Evolutionary conservation across 2,797 vertebrate genomes (phyloP).

Genomic region (Fistularia commersonii): DNA sequence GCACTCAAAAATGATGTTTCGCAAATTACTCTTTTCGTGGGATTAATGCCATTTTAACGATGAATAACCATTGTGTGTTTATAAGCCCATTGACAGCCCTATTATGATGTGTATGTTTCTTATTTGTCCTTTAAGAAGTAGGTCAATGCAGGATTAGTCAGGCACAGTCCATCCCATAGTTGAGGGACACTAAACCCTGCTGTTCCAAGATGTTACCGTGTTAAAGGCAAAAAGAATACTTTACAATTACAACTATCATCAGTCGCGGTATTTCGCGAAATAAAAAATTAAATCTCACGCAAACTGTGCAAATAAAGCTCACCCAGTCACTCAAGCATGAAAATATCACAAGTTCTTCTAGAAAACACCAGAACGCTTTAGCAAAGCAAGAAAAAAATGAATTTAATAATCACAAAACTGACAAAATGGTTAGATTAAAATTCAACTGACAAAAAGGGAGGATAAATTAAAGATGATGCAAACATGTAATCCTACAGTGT

Average conservation of each 20-base stretch:
- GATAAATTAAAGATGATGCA: too few species aligned
- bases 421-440: too few species aligned
- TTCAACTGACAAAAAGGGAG: too few species aligned
- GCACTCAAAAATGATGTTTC: constrained; percentile 25
- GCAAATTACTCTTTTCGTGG: background rate
- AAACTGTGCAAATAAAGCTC: too few species aligned
- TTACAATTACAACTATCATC: too few species aligned
- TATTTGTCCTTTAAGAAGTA: constrained; percentile 54
- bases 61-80: background rate
- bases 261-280: background rate
- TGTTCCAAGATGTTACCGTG: constrained; percentile 47
- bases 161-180: constrained; percentile 34
- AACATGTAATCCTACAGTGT: too few species aligned
- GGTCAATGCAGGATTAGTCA: constrained; percentile 68
- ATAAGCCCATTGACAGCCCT: background rate
- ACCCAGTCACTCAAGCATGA: too few species aligned
- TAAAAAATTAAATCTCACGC: too few species aligned
- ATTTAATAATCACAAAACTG: too few species aligned
- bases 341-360: too few species aligned
- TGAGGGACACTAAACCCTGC: constrained; percentile 51
- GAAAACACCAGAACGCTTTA: too few species aligned
- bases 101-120: constrained; percentile 9
- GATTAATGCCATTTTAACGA: background rate
- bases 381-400: too few species aligned
- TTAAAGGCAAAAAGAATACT: constrained; percentile 8